Evolutionary conservation across 37 sponge, comb jelly and placozoan genomes (phyloP), one percentile per base, ranked within the genome.

Genomic region (Chondrilla cf. caribensis): DNA sequence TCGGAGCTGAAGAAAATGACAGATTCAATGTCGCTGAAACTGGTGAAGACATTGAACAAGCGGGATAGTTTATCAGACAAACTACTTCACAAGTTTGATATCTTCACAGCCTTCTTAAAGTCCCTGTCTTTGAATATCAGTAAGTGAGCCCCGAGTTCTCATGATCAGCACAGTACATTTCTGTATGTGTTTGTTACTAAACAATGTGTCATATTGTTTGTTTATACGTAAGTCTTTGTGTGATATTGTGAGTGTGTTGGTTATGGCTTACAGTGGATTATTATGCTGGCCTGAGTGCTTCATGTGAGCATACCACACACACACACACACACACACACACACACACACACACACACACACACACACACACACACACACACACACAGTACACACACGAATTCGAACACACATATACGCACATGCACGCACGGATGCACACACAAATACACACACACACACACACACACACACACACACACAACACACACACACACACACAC

Each of bases 61-160:
- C 54, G 81, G 19, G 89, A 89, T 67, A 75, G 81, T 51, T 26
- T 54, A 9, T 17, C 67, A 2, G 57, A 29, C 54, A 60, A 51
- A 54, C 68, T 85, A 0, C 29, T 35, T 19, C 73, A 76, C 40
- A 79, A 81, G 58, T 84, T 38, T 35, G 67, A 77, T 31, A 77
- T 43, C 36, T 44, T 89, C 28, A 77, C 89, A 0, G 58, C 58
- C 67, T 41, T 89, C 21, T 58, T 89, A 47, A 84, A 64, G 58
- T 78, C 85, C 55, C 65, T 58, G 0, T 72, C 89, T 42, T 29
- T 8, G 4, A 65, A 77, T 33, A 81, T 72, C 24, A 76, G 90
- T 90, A 6, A 3, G 88, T 83, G 38, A 41, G 26, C 35, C 8
- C 26, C 31, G 9, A 28, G 73, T 29, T 54, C 22, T 70, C 54